These are phyloP conservation scores for Spicauda simplicius DNA, from an alignment of 2,888 invertebrate species.

Conservation along the genomic window DNA sequence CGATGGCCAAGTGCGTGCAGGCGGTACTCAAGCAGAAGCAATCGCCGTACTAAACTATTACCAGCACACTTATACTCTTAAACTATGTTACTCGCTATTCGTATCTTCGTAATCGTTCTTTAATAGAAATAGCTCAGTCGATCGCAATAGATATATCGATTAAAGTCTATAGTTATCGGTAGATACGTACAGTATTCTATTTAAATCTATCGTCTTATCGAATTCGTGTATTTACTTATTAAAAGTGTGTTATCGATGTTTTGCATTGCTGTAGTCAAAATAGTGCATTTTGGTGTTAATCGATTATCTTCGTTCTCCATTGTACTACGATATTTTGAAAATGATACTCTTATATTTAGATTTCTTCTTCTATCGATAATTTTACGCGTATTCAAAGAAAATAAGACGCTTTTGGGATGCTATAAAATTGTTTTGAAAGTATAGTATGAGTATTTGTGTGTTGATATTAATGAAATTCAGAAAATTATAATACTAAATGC, in stretches of 20 bases:
- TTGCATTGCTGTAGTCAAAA: neutral
- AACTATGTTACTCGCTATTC: conserved; percentile 8
- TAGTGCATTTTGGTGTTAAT: neutral
- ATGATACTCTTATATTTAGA: neutral
- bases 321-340: neutral
- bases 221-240: neutral
- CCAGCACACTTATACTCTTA: conserved; percentile 29
- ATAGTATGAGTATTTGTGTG: conserved; percentile 36
- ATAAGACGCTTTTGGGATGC: neutral
- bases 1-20: conserved; percentile 99
- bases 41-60: conserved; percentile 62
- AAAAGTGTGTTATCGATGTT: neutral
- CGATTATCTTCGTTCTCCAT: neutral
- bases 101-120: neutral
- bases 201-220: neutral
- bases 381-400: neutral
- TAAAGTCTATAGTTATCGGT: neutral
- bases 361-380: neutral
- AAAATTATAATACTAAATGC: conserved; percentile 7
- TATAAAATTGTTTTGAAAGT: neutral
- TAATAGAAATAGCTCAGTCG: neutral
- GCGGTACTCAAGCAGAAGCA: conserved; percentile 91
- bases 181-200: neutral
- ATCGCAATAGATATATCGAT: conserved; percentile 11
- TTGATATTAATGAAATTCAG: conserved; percentile 43